Evolutionary conservation across 2,888 invertebrate genomes (phyloP).

Genomic region (Leucophenga montana): DNA sequence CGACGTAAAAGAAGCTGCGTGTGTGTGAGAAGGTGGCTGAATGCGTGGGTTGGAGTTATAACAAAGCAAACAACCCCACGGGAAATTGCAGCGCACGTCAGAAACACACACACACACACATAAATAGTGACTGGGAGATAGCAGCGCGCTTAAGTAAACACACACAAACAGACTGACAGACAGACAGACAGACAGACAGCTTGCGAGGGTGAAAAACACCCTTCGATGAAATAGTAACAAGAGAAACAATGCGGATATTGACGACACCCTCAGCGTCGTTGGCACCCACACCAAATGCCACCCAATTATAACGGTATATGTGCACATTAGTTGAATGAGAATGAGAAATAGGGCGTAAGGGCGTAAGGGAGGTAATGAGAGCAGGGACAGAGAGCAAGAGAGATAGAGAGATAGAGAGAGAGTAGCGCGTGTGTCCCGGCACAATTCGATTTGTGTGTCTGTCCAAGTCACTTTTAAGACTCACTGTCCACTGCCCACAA

Average conservation of each 20-base stretch:
- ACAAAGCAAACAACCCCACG: conserved; percentile 25
- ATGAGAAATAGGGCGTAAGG: too few species aligned
- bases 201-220: too few species aligned
- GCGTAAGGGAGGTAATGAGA: neutral
- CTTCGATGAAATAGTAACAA: too few species aligned
- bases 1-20: conserved; percentile 3
- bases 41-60: neutral
- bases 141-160: conserved; percentile 16
- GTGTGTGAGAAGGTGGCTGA: neutral
- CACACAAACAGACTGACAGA: neutral
- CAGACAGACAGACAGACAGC: too few species aligned
- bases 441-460: too few species aligned
- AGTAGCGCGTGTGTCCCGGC: neutral
- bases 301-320: conserved; percentile 57
- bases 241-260: neutral
- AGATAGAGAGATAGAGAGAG: too few species aligned
- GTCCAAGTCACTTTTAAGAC: too few species aligned
- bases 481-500: neutral
- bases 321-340: conserved; percentile 12
- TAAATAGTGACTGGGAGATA: neutral
- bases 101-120: conserved; percentile 2
- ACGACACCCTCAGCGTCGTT: conserved; percentile 45
- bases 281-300: conserved; percentile 56
- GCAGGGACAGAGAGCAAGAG: neutral
- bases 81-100: conserved; percentile 23